phyloP scores from a whole-genome alignment of 2,113 vertebrate genomes.

The Cheirogaleus medius region DNA sequence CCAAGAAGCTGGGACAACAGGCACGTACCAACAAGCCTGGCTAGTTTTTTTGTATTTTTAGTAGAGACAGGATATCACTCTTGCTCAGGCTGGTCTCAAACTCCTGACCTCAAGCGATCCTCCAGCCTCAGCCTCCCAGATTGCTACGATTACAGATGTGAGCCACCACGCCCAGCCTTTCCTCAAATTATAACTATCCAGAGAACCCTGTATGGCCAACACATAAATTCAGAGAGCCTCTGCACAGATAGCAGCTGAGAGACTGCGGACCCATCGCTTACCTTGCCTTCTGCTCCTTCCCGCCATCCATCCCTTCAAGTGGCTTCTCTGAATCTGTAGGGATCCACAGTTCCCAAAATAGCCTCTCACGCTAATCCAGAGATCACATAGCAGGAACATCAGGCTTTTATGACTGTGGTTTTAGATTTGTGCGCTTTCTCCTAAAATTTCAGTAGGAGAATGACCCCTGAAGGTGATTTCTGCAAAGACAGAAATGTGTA shows the following conservation, averaged over 20 bases:
- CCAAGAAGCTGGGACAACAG: too few species aligned
- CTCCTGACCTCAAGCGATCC: too few species aligned
- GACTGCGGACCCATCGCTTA: background rate
- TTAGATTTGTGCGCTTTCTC: background rate
- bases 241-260: background rate
- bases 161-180: too few species aligned
- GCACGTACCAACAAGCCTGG: too few species aligned
- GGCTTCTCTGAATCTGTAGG: background rate
- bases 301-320: background rate
- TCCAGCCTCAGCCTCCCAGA: too few species aligned
- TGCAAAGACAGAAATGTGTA: background rate
- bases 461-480: slow-evolving; percentile 30
- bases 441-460: slow-evolving; percentile 12
- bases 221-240: background rate
- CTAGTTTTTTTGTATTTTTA: too few species aligned
- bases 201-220: background rate
- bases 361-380: background rate
- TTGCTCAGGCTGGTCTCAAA: too few species aligned
- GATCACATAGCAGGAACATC: background rate
- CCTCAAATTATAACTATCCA: background rate
- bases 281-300: background rate
- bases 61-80: too few species aligned
- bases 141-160: too few species aligned
- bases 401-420: background rate
- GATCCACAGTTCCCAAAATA: background rate